Base-by-base conservation (phyloP, 1,140 invertebrate genomes). In the Zaprionus inermis region DNA sequence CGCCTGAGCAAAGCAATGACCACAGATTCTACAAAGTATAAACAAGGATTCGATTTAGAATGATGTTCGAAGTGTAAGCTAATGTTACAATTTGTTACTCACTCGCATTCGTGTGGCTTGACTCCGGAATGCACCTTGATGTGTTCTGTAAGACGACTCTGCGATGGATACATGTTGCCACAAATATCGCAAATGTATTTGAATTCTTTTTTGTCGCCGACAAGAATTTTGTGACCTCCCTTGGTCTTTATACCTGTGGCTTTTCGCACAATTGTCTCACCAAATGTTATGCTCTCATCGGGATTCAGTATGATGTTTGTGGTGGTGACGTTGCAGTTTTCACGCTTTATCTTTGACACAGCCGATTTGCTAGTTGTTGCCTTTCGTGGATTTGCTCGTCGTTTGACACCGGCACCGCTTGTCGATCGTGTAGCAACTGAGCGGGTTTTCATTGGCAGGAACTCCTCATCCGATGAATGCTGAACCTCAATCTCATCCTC, bases 61-160 rank as follows among this genome's bases (percentile, higher is more conserved):
- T 34, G 2, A 36, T 55, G 0, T 16, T 44, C 2, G 5, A 38
- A 4, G 11, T 38, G 2, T 38, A 38, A 38, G n/a, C 36, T 44
- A 44, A 44, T 9, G 38, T 16, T 16, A 2, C 6, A 16, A 44
- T 16, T 44, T 16, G 34, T 18, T 28, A 77, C 91, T 82, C 76
- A 91, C 88, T 92, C 90, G 88, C 91, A 92, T 68, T 91, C 89
- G 58, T 91, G 90, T 1, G 91, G 91, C 70, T 91, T 91, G 1
- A 91, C 83, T 24, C 89, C 90, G 16, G 81, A 79, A 79, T 92
- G 91, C 22, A 88, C 73, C 64, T 92, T 92, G n/a, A 91, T 92
- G 73, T 92, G 91, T 49, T 90, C 88, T n/a, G 85, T 91, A 3
- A 92, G 76, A 0, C 90, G 84, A 59, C 90, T 90, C 46, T 92